phyloP scores from a whole-genome alignment of 2,888 invertebrate genomes.

The Electrophaes corylata region DNA sequence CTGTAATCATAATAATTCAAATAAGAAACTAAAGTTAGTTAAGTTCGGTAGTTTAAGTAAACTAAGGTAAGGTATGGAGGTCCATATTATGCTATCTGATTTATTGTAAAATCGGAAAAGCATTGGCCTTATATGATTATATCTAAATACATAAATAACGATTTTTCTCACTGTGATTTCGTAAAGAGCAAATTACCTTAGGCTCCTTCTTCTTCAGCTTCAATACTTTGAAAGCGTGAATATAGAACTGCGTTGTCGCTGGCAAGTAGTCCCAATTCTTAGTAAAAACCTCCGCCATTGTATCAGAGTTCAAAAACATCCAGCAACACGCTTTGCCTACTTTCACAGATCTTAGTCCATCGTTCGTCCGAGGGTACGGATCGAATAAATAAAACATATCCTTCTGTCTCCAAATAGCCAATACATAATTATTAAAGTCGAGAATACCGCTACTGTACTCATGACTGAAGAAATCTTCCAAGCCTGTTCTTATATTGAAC shows the following conservation, averaged over 20 bases:
- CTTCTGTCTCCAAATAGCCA: slow-evolving; percentile 86
- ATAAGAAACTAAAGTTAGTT: neutral
- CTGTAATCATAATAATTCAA: slow-evolving; percentile 47
- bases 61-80: no score
- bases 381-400: slow-evolving; percentile 87
- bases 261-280: slow-evolving; percentile 81
- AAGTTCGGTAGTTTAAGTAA: no score
- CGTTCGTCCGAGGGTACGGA: slow-evolving; percentile 85
- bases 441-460: slow-evolving; percentile 80
- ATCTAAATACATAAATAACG: no score
- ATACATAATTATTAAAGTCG: slow-evolving; percentile 84
- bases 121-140: no score
- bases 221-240: slow-evolving; percentile 86
- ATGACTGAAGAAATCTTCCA: slow-evolving; percentile 81
- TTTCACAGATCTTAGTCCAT: slow-evolving; percentile 80
- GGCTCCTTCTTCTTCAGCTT: slow-evolving; percentile 74
- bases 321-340: slow-evolving; percentile 86
- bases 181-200: slow-evolving; percentile 53
- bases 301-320: slow-evolving; percentile 85
- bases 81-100: no score
- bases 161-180: no score
- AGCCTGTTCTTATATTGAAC: slow-evolving; percentile 73
- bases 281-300: slow-evolving; percentile 79
- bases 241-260: slow-evolving; percentile 74
- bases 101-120: no score